Conservation (phyloP, 53 echinoderm and acorn worm genomes). For the Mesocentrotus franciscanus region DNA sequence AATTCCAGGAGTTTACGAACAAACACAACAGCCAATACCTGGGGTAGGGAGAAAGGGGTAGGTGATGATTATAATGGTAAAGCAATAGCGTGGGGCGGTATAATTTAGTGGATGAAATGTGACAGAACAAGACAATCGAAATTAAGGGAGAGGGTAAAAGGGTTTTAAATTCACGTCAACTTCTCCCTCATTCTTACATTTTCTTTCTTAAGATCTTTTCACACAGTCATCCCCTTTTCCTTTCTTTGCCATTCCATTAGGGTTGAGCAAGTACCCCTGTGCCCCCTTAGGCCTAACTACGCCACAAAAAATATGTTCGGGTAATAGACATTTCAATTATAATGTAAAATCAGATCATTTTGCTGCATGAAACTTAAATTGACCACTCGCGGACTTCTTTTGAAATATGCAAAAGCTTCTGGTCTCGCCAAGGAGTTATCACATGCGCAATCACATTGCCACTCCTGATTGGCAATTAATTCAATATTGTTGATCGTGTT, state of each 20-base stretch:
- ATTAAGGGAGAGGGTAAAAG: neutral
- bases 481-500: neutral
- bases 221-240: too few relatives aligned
- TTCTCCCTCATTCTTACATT: neutral
- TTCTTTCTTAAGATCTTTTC: neutral
- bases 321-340: too few relatives aligned
- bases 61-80: neutral
- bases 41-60: neutral
- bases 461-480: neutral
- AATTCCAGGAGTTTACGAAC: constrained; percentile 87
- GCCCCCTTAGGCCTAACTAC: neutral
- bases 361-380: too few relatives aligned
- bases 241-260: neutral
- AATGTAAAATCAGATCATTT: too few relatives aligned
- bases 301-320: too few relatives aligned
- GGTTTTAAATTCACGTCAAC: neutral
- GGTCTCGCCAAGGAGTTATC: too few relatives aligned
- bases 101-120: neutral
- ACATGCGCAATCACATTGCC: neutral
- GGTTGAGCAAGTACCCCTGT: neutral
- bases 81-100: neutral
- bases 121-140: neutral
- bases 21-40: constrained; percentile 93
- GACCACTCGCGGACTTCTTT: too few relatives aligned
- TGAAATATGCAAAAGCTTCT: too few relatives aligned